phyloP scores from a whole-genome alignment of 1,140 invertebrate genomes.

The Drosophila parvula region DNA sequence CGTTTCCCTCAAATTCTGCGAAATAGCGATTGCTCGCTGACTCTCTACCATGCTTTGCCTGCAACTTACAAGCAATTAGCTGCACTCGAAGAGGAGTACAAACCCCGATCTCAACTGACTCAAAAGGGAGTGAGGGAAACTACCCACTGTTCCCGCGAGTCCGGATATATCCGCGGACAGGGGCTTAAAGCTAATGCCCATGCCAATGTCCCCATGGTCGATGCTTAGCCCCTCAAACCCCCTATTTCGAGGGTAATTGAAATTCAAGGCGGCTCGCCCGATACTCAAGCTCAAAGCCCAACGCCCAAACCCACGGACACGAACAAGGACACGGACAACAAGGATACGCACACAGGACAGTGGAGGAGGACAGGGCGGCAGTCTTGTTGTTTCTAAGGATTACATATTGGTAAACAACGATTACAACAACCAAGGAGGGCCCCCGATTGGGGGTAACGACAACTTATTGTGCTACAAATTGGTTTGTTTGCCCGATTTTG shows the following conservation, averaged over 20 bases:
- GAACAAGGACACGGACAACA: conserved; percentile 10
- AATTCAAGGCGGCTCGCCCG: conserved; percentile 62
- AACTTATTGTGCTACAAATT: conserved; percentile 76
- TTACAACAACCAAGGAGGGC: conserved; percentile 61
- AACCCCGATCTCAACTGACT: no score
- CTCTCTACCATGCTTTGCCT: no score
- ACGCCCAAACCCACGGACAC: not conserved
- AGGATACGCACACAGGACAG: conserved; percentile 38
- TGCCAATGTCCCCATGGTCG: conserved; percentile 13
- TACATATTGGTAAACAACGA: conserved; percentile 82
- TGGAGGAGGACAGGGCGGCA: conserved; percentile 1
- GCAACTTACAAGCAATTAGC: no score
- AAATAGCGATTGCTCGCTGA: no score
- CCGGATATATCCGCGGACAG: not conserved
- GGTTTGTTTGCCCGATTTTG: conserved; percentile 61
- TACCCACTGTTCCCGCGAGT: not conserved
- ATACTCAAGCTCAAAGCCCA: not conserved
- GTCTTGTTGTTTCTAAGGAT: conserved; percentile 78
- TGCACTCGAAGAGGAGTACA: no score
- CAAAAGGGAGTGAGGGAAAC: no score
- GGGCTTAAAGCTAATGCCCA: conserved; percentile 20
- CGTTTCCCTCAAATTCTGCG: no score
- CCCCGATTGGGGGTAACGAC: conserved; percentile 39
- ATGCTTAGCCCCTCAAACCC: conserved; percentile 5
- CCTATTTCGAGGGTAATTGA: conserved; percentile 53